Percentiles rank a stretch among this genome's conserved stretches.
Evolutionary conservation across 1,140 invertebrate genomes (phyloP).

Genomic region (Phthorimaea operculella): DNA sequence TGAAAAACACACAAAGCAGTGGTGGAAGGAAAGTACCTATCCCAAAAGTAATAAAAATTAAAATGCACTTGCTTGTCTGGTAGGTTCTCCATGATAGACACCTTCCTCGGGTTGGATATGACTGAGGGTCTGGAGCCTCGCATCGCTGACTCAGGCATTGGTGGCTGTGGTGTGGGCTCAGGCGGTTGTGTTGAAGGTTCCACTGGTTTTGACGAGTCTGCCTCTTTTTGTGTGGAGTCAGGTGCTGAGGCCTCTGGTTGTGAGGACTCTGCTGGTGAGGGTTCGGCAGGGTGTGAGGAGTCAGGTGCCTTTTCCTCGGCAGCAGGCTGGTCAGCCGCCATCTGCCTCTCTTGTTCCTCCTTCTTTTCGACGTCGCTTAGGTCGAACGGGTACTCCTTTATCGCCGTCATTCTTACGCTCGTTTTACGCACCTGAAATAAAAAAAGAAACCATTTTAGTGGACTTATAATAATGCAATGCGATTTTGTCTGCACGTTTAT

Average conservation of each 20-base stretch:
- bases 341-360: conserved; percentile 11
- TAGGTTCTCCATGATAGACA: conserved; percentile 59
- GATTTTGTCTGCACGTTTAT: too few species aligned
- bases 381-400: conserved; percentile 67
- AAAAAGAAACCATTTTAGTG: too few species aligned
- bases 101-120: conserved; percentile 31
- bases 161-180: conserved; percentile 17
- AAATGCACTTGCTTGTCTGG: conserved; percentile 13
- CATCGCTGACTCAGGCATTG: conserved; percentile 17
- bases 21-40: too few species aligned
- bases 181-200: not conserved
- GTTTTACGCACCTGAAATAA: conserved; percentile 57
- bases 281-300: not conserved
- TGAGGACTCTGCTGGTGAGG: not conserved
- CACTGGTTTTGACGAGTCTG: too few species aligned
- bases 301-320: not conserved
- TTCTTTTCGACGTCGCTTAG: conserved; percentile 53
- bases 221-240: too few species aligned
- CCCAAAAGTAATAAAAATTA: too few species aligned
- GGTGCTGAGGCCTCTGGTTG: too few species aligned
- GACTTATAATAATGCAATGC: too few species aligned
- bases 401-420: conserved; percentile 62
- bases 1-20: too few species aligned
- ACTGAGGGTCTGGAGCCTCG: conserved; percentile 4
- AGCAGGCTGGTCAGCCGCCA: not conserved